Evolutionary conservation across 35 echinoderm and acorn worm genomes (phyloP).

Genomic region (Strongylocentrotus purpuratus): DNA sequence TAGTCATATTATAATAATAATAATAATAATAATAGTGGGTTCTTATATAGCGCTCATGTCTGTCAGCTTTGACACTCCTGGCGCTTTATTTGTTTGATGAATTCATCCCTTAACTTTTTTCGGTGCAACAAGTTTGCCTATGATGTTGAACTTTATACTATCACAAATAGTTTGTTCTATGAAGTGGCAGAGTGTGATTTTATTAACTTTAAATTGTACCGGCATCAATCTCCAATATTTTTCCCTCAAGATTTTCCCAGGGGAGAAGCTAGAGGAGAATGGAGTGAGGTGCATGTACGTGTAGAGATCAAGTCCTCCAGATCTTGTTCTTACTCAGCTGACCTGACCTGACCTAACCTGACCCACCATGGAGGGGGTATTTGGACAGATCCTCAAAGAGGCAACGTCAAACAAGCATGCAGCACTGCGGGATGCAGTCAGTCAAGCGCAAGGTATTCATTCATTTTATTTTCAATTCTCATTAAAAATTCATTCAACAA

Average conservation of each 20-base stretch:
- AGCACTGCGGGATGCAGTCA: constrained; percentile 52
- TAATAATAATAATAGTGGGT: too few relatives aligned
- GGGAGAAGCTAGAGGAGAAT: neutral
- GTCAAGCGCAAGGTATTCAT: constrained; percentile 63
- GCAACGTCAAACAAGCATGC: constrained; percentile 54
- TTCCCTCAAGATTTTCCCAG: neutral
- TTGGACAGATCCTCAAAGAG: constrained; percentile 54
- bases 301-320: neutral
- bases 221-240: neutral
- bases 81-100: too few relatives aligned
- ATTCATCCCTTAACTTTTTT: too few relatives aligned
- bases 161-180: too few relatives aligned
- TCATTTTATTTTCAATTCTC: too few relatives aligned
- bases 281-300: neutral
- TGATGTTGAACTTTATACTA: too few relatives aligned
- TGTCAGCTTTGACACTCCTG: too few relatives aligned
- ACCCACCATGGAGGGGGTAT: constrained; percentile 52
- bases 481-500: too few relatives aligned
- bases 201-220: neutral
- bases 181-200: neutral
- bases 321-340: neutral
- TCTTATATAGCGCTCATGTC: too few relatives aligned
- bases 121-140: too few relatives aligned
- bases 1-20: too few relatives aligned
- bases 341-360: neutral